These are phyloP conservation scores for Melangyna quadrimaculata DNA, from an alignment of 2,888 invertebrate species.

Conservation along the genomic window DNA sequence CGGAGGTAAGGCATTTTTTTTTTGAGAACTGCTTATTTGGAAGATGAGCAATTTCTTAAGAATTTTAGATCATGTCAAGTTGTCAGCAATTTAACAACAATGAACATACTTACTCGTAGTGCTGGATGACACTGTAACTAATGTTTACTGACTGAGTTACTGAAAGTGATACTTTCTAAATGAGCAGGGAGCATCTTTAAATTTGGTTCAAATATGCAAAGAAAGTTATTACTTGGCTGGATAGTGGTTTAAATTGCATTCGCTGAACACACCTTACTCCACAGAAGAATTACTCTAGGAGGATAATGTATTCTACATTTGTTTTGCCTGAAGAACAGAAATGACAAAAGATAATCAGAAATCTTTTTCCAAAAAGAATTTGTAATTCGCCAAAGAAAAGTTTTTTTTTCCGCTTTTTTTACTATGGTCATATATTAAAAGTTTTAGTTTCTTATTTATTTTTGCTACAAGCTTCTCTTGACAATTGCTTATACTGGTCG, in stretches of 20 bases:
- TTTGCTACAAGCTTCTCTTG: no score
- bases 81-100: conserved; percentile 44
- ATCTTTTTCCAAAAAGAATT: no score
- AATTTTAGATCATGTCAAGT: conserved; percentile 58
- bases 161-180: conserved; percentile 53
- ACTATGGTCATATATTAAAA: no score
- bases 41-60: not conserved
- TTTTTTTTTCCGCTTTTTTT: no score
- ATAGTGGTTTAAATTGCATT: conserved; percentile 45
- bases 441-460: no score
- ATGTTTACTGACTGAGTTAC: conserved; percentile 61
- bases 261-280: not conserved
- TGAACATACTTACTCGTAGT: conserved; percentile 8
- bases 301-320: not conserved
- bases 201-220: conserved; percentile 34
- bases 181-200: conserved; percentile 5
- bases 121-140: conserved; percentile 32
- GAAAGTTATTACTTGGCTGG: conserved; percentile 35
- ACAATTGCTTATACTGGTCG: no score
- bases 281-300: not conserved
- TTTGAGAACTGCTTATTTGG: conserved; percentile 9
- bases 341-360: no score
- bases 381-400: no score
- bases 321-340: no score
- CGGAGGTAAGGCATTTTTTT: conserved; percentile 47